Evolutionary conservation across 2,797 vertebrate species (phyloP).

Genomic region (Cirrhinus mrigala): DNA sequence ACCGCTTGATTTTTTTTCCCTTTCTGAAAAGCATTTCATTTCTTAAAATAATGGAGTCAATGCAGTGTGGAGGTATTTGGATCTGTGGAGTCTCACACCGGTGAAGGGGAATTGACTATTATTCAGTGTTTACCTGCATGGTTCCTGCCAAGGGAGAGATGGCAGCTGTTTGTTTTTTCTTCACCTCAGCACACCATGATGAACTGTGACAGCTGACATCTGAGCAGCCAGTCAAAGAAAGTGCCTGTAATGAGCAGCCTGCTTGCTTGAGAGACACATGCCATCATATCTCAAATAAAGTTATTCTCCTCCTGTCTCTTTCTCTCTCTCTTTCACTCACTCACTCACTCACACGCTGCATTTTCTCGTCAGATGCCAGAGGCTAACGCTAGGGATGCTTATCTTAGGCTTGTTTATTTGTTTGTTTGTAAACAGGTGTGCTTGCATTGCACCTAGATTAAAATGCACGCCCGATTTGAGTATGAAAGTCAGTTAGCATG

Average conservation of each 20-base stretch:
- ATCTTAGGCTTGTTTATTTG: conserved; percentile 63
- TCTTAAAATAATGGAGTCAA: conserved; percentile 44
- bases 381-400: conserved; percentile 63
- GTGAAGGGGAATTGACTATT: conserved; percentile 55
- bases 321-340: conserved; percentile 27
- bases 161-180: conserved; percentile 76
- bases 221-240: conserved; percentile 79
- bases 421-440: conserved; percentile 59
- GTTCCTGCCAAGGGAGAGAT: conserved; percentile 67
- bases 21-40: conserved; percentile 39
- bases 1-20: conserved; percentile 13
- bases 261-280: conserved; percentile 78
- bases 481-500: conserved; percentile 36
- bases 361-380: conserved; percentile 45
- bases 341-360: conserved; percentile 12
- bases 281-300: conserved; percentile 77
- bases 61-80: conserved; percentile 43
- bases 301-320: conserved; percentile 65
- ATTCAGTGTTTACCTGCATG: conserved; percentile 68
- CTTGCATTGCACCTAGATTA: conserved; percentile 49
- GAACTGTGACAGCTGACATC: conserved; percentile 80
- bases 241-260: conserved; percentile 77
- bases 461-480: conserved; percentile 27
- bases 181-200: conserved; percentile 73
- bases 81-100: conserved; percentile 33